phyloP scores from a whole-genome alignment of 2,113 vertebrate genomes.

The Sebastes fasciatus region DNA sequence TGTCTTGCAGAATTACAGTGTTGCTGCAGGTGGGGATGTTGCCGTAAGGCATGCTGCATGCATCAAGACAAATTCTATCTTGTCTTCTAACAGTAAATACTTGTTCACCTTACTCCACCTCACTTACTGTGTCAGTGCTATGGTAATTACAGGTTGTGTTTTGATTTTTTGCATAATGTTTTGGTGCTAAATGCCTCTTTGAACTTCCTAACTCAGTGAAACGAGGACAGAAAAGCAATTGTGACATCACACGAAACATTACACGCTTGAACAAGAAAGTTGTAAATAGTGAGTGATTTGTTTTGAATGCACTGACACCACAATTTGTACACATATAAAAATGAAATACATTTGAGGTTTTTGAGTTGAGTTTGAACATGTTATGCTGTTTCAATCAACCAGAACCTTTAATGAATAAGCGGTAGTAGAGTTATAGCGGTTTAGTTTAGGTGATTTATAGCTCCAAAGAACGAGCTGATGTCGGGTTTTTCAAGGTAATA shows the following conservation, averaged over 20 bases:
- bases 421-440: background rate
- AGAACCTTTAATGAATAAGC: constrained; percentile 21
- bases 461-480: background rate
- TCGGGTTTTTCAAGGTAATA: constrained; percentile 2
- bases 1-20: constrained; percentile 18
- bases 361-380: constrained; percentile 7
- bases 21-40: constrained; percentile 21
- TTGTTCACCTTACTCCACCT: constrained; percentile 27
- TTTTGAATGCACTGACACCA: constrained; percentile 23
- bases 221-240: background rate
- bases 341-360: background rate
- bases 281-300: constrained; percentile 19
- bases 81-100: constrained; percentile 43
- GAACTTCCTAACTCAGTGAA: constrained; percentile 17
- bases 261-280: constrained; percentile 22
- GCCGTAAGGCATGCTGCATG: constrained; percentile 20
- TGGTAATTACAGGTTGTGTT: constrained; percentile 54
- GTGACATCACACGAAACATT: background rate
- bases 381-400: background rate
- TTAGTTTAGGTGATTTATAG: constrained; percentile 15
- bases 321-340: background rate
- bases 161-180: constrained; percentile 39
- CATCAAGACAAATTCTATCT: constrained; percentile 31
- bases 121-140: constrained; percentile 25
- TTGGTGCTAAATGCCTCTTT: constrained; percentile 19